Evolutionary conservation across 2,888 invertebrate species (phyloP), one percentile per base, ranked within the genome.

Genomic region (Polylopha cassiicola): DNA sequence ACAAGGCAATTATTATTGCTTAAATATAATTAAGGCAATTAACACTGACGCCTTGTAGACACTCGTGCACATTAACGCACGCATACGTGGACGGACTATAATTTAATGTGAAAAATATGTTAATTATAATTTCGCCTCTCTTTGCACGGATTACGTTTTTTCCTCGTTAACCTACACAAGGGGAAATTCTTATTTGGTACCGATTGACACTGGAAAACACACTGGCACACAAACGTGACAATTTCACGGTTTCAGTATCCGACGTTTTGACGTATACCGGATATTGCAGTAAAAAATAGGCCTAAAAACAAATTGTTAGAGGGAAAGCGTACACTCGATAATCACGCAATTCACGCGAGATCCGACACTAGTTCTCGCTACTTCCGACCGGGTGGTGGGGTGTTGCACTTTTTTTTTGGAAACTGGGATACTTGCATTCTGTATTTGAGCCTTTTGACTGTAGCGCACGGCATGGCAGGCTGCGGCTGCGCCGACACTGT

Each of bases 381-480:
- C 10, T 22, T 16, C 15, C 9, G 15, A 32, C n/a, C n/a, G n/a
- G 10, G 21, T 31, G 13, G 21, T 30, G 18, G 20, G 30, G 14
- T 10, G 10, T 9, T 9, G 8, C 7, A 31, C 36, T 15, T 37
- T 6, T 32, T 32, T 44, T 33, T 37, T 37, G 45, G n/a, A 14
- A 8, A n/a, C 27, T 43, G 37, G 45, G 61, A 78, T 84, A 84
- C 84, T 85, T 82, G 81, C 85, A 85, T 68, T 68, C 76, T 65
- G 58, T 70, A 65, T 53, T 75, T 79, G 52, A 84, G 58, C 34
- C 75, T 65, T 49, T 60, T 57, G 28, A 73, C 67, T 44, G 75
- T 69, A 38, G 71, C 68, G 62, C 85, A 85, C 68, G 80, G 84
- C 84, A 85, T 85, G 70, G 61, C 61, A n/a, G n/a, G n/a, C 61